Base-by-base conservation (phyloP, 2,113 vertebrate genomes). In the Sturnira hondurensis region DNA sequence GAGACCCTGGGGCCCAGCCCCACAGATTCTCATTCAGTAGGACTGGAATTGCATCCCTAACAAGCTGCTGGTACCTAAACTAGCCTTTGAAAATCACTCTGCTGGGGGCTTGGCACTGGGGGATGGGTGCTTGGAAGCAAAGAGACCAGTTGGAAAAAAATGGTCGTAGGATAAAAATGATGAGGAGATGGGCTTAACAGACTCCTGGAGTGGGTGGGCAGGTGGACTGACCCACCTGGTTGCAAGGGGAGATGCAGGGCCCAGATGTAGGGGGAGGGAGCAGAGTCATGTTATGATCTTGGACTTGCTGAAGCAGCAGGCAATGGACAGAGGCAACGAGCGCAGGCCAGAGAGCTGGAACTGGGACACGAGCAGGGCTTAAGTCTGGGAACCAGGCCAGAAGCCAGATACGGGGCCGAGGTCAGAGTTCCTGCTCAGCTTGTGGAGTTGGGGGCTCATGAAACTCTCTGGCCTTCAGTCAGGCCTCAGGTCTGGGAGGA, bases 221-320 rank as follows among this genome's bases (percentile, higher is more conserved):
- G 50, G 24, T 31, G 12, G 67, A 70, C 58, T 52, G 52, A 4
- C 7, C 19, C 65, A 50, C 36, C 3, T 3, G 4, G 41, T 2
- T 13, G 16, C 8, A 0, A 20, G 20, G 13, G 36, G 17, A 67
- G 15, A 7, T 2, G 7, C 33, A 24, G 92, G 50, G 45, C 71
- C 71, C 22, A 1, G 61, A 4, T 8, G 24, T 4, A 26, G 38
- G 22, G 28, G 16, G 26, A 0, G 9, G 63, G 89, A 4, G 74
- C n/a, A 50, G 56, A 31, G 26, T 19, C 2, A 0, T 0, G 13
- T 15, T 1, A 0, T 0, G 24, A 4, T 3, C 68, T 56, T 20
- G 19, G 45, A 61, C 26, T 36, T 16, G 86, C 28, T 5, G n/a
- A 67, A 89, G 70, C 68, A 50, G 61, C 54, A 28, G 65, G 17